Conservation (phyloP, 2,797 vertebrate species). For the Malurus leucopterus region DNA sequence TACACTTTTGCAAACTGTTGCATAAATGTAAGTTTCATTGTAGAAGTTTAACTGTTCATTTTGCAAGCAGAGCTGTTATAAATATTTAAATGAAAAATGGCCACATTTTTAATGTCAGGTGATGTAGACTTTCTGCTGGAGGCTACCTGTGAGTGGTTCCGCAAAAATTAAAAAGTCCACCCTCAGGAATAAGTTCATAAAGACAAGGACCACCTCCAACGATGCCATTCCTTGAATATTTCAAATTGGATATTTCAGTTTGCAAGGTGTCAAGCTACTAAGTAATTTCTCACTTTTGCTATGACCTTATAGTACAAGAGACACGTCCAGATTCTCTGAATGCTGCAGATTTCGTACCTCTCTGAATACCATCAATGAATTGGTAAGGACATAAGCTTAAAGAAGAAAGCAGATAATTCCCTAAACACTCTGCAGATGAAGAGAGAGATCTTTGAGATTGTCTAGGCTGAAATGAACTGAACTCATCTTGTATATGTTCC, state of each 20-base stretch:
- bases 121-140: neutral
- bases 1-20: neutral
- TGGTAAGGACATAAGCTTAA: neutral
- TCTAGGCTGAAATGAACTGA: neutral
- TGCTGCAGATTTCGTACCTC: rapidly evolving
- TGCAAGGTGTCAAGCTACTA: neutral
- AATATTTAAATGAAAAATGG: neutral
- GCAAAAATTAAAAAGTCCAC: neutral
- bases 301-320: neutral
- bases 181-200: neutral
- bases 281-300: neutral
- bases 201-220: neutral
- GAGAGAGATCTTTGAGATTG: neutral
- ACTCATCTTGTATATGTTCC: neutral
- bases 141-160: neutral
- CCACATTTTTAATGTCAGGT: neutral
- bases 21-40: neutral
- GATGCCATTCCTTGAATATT: neutral
- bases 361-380: neutral
- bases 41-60: neutral
- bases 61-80: neutral
- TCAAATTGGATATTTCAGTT: neutral
- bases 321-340: neutral
- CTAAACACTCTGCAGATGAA: neutral
- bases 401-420: neutral